Evolutionary conservation across 2,888 invertebrate species (phyloP), one percentile per base, ranked within the genome.

Genomic region (Orthonychiurus folsomi): DNA sequence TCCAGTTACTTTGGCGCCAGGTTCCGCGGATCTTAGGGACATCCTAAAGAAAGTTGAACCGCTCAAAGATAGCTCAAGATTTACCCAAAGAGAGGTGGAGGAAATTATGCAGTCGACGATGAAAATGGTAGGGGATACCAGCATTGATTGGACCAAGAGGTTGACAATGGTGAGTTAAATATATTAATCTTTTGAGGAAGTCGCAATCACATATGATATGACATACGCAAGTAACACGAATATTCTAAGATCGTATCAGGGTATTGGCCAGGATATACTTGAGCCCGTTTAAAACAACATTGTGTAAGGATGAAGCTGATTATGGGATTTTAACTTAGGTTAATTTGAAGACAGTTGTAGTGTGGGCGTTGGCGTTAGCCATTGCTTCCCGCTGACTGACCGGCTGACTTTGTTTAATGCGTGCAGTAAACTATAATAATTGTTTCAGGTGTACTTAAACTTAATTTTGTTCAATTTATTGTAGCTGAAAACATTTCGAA

Each of bases 101-200:
- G 72, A 72, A 63, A 66, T 72, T 28, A 69, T 72, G 69, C 72
- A 72, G 47, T 64, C 67, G 21, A 70, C 70, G 3, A 70, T 69
- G 2, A 72, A 70, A 60, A 54, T 62, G 20, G 67, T 69, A 21
- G 72, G 72, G 25, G 72, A 72, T 59, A 66, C 61, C 12, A 64
- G 56, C 59, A 54, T 65, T 23, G 72, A 72, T 61, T 72, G 72
- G 72, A 61, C 61, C 9, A 70, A 68, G 61, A 66, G 72, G 59
- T 55, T 72, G 58, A 69, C 62, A 58, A 65, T 68, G 68, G 72
- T 70, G 62, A 61, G 59, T n/a, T 47, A 53, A 54, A 24, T 55
- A 25, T 24, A 23, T 55, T 3, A 12, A 25, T 3, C 52, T 37
- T 37, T 37, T 37, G 9, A 9, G 37, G 37, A 37, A 37, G 37